Evolutionary conservation across 2,888 invertebrate genomes (phyloP).

Genomic region (Leptogaster cylindrica): DNA sequence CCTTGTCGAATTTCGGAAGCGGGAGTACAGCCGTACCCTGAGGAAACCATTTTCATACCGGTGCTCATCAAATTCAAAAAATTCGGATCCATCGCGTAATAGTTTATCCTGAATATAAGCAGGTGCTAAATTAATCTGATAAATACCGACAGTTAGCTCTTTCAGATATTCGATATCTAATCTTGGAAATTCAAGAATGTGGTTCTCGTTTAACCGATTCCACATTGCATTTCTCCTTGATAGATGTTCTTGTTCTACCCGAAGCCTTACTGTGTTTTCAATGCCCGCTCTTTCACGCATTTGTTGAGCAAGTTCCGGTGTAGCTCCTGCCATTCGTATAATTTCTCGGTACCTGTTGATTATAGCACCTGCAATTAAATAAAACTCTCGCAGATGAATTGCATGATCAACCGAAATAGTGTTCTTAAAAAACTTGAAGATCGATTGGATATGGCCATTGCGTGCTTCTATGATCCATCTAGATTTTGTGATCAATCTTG

Average conservation of each 20-base stretch:
- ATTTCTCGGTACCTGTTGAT: constrained; percentile 4
- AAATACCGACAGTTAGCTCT: neutral
- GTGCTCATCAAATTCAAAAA: neutral
- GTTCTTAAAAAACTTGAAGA: neutral
- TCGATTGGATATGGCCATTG: too few relatives aligned
- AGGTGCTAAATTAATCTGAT: constrained; percentile 1
- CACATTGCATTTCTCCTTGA: too few relatives aligned
- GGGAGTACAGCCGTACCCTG: too few relatives aligned
- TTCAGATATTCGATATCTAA: neutral
- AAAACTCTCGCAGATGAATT: constrained; percentile 4
- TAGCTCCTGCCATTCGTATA: constrained; percentile 1
- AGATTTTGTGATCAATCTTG: neutral
- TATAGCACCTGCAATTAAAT: constrained; percentile 4
- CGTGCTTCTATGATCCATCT: neutral
- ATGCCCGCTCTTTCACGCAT: too few relatives aligned
- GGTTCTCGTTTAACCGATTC: too few relatives aligned
- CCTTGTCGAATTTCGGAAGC: too few relatives aligned
- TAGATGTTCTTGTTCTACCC: too few relatives aligned
- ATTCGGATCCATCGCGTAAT: neutral
- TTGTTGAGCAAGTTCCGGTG: too few relatives aligned
- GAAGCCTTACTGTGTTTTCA: too few relatives aligned
- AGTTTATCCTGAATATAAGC: constrained; percentile 9
- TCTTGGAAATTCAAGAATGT: too few relatives aligned
- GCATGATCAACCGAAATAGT: too few relatives aligned
- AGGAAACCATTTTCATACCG: too few relatives aligned